Conservation (phyloP, 2,888 invertebrate genomes). For the Napeogenes inachia region DNA sequence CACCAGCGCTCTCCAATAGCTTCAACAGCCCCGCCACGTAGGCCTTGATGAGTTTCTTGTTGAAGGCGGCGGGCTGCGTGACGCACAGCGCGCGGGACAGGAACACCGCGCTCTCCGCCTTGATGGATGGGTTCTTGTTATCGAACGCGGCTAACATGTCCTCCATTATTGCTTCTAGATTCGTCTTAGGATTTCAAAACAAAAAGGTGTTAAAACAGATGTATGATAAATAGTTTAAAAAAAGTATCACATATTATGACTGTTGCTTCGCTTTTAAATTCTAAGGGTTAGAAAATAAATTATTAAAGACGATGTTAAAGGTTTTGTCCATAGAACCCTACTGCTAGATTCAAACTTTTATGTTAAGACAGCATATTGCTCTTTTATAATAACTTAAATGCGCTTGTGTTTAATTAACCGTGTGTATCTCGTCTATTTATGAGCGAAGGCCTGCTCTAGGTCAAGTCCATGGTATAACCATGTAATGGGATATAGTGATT, state of each 20-base stretch:
- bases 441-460: constrained; percentile 7
- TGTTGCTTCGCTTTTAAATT: no score
- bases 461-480: constrained; percentile 11
- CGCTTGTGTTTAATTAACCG: background rate
- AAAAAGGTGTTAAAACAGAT: background rate
- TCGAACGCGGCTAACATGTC: constrained; percentile 90
- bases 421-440: background rate
- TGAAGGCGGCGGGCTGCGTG: constrained; percentile 87
- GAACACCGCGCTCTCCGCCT: constrained; percentile 91
- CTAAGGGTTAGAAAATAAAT: no score
- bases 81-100: constrained; percentile 88
- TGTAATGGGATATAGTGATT: constrained; percentile 22
- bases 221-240: background rate
- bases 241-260: background rate
- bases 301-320: no score
- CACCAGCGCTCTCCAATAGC: constrained; percentile 85
- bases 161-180: constrained; percentile 89
- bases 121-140: constrained; percentile 94
- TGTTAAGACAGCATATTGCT: no score
- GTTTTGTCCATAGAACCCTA: no score
- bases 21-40: constrained; percentile 88
- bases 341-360: no score
- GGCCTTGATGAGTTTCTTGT: constrained; percentile 93
- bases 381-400: no score
- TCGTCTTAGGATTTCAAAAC: constrained; percentile 77